Evolutionary conservation across 2,113 vertebrate genomes (phyloP).

Genomic region (Microtus pennsylvanicus): DNA sequence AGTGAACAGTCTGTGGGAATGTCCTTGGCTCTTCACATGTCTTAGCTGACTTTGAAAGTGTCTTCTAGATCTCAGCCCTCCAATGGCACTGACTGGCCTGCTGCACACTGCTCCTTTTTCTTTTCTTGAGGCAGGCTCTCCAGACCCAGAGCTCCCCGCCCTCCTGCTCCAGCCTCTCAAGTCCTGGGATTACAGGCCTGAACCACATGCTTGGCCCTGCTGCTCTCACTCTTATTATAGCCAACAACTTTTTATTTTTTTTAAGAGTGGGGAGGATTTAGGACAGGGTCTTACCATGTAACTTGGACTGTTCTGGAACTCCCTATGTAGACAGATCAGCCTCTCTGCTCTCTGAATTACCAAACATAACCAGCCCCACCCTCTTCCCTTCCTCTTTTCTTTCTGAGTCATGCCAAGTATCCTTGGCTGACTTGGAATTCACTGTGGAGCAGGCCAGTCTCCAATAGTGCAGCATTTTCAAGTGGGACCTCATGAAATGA

Average conservation of each 20-base stretch:
- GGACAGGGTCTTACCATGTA: neutral
- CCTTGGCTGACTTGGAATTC: neutral
- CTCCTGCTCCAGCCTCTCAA: neutral
- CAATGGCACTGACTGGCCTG: neutral
- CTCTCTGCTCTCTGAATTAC: neutral
- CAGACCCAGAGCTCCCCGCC: too few species aligned
- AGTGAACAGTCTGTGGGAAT: neutral
- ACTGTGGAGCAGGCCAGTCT: neutral
- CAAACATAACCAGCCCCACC: neutral
- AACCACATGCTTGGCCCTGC: neutral
- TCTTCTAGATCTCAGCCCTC: neutral
- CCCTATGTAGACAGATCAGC: neutral
- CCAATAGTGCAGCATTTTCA: neutral
- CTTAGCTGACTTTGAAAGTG: neutral
- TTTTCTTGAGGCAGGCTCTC: neutral
- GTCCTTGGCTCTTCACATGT: neutral
- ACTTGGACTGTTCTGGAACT: neutral
- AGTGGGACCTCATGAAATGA: neutral
- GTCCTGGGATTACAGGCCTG: neutral
- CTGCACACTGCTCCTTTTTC: neutral
- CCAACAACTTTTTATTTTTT: neutral
- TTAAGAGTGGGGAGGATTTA: neutral
- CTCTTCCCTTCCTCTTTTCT: too few species aligned
- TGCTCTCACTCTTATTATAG: neutral
- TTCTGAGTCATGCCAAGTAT: neutral